Conservation (phyloP, 2,888 invertebrate species). For the Polydrusus tereticollis region DNA sequence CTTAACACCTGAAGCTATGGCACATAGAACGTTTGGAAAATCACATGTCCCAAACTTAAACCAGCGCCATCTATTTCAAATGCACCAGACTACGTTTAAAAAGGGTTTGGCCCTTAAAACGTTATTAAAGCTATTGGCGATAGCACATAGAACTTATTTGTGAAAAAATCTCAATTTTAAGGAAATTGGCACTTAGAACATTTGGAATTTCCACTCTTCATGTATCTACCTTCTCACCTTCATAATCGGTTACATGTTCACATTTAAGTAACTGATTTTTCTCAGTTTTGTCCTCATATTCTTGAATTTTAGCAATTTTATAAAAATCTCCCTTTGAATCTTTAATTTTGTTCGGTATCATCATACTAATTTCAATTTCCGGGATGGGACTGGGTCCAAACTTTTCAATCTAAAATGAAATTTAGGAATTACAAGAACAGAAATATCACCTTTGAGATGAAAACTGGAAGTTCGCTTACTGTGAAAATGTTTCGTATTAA, state of each 20-base stretch:
- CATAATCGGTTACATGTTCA: not conserved
- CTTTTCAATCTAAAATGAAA: slow-evolving; percentile 60
- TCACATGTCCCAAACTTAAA: too few relatives aligned
- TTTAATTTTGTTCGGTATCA: slow-evolving; percentile 60
- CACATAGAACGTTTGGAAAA: too few relatives aligned
- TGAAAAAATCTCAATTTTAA: too few relatives aligned
- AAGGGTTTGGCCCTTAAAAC: too few relatives aligned
- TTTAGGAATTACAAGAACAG: too few relatives aligned
- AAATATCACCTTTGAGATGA: too few relatives aligned
- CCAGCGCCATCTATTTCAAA: too few relatives aligned
- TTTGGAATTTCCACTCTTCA: too few relatives aligned
- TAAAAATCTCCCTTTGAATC: not conserved
- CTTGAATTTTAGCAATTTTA: slow-evolving; percentile 7
- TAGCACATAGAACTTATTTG: too few relatives aligned
- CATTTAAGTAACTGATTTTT: not conserved
- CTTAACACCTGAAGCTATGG: too few relatives aligned
- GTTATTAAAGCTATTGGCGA: not conserved
- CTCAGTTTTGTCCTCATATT: not conserved
- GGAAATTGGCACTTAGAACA: too few relatives aligned
- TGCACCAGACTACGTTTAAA: too few relatives aligned
- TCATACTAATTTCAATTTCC: slow-evolving; percentile 60
- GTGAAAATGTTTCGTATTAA: slow-evolving; percentile 37
- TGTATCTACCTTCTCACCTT: not conserved
- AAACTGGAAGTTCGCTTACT: slow-evolving; percentile 8
- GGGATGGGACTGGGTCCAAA: slow-evolving; percentile 65